A percentile compares a stretch with the other conserved stretches of the same genome.
Conservation (phyloP, 2,797 vertebrate genomes). For the Falco peregrinus region DNA sequence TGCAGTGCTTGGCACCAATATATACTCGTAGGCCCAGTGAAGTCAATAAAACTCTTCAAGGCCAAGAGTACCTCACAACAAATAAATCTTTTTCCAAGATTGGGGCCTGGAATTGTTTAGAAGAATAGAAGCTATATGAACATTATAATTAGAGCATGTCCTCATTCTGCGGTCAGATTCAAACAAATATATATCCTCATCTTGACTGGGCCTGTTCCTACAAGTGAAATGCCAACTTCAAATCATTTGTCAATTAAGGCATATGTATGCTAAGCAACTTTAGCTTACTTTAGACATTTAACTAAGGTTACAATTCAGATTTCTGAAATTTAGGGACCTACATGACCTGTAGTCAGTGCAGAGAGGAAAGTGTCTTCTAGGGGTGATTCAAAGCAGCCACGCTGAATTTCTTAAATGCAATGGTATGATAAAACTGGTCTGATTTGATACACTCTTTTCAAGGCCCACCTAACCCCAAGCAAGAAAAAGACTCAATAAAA, state of each 20-base stretch:
- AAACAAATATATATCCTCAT: background rate
- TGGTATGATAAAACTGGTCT: background rate
- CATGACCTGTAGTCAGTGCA: background rate
- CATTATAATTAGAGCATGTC: slow-evolving; percentile 19
- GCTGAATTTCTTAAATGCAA: background rate
- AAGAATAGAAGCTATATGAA: slow-evolving; percentile 1
- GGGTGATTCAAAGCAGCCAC: background rate
- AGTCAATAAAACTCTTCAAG: slow-evolving; percentile 7
- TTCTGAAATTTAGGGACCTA: background rate
- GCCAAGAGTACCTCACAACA: background rate
- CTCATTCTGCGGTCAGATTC: background rate
- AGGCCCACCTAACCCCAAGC: background rate
- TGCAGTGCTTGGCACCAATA: background rate
- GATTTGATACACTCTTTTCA: background rate
- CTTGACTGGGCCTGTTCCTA: background rate
- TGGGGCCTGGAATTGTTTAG: background rate
- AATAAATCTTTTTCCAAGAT: background rate
- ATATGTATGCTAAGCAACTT: background rate
- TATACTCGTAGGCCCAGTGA: accelerated
- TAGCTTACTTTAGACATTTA: background rate
- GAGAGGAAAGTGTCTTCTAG: background rate
- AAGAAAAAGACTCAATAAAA: background rate
- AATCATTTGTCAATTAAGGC: background rate
- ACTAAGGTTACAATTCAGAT: background rate
- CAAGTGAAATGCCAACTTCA: background rate